Conservation (phyloP, 2,888 invertebrate species). For the Xylota segnis region DNA sequence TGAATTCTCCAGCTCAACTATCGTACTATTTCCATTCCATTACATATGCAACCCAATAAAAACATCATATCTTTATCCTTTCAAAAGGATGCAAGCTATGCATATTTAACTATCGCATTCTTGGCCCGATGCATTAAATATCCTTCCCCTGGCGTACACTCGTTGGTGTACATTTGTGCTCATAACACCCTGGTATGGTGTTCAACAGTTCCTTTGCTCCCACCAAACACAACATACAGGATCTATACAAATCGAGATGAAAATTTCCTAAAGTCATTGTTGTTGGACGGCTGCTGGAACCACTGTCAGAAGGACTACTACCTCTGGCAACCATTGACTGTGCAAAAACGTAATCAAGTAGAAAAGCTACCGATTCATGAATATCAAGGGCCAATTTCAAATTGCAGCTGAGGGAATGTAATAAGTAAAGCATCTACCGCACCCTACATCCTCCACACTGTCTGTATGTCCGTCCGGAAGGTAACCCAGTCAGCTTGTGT, state of each 20-base stretch:
- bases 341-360: conserved; percentile 73
- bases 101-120: conserved; percentile 33
- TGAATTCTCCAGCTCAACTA: conserved; percentile 5
- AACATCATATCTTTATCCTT: conserved; percentile 19
- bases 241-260: conserved; percentile 46
- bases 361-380: conserved; percentile 75
- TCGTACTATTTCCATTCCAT: conserved; percentile 20
- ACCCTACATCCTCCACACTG: no score
- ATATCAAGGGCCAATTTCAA: conserved; percentile 75
- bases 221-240: conserved; percentile 5
- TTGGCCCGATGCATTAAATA: conserved; percentile 28
- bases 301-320: conserved; percentile 39
- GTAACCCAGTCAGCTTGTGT: conserved; percentile 47
- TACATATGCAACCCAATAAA: conserved; percentile 24
- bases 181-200: neutral
- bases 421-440: conserved; percentile 66
- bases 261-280: conserved; percentile 61
- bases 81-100: conserved; percentile 21
- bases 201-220: conserved; percentile 27
- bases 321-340: conserved; percentile 31
- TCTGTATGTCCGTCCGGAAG: conserved; percentile 7
- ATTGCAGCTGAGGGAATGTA: conserved; percentile 63
- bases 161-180: neutral
- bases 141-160: neutral
- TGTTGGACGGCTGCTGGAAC: conserved; percentile 7